Conservation (phyloP, 2,797 vertebrate species). For the Sebastes baramenuke region DNA sequence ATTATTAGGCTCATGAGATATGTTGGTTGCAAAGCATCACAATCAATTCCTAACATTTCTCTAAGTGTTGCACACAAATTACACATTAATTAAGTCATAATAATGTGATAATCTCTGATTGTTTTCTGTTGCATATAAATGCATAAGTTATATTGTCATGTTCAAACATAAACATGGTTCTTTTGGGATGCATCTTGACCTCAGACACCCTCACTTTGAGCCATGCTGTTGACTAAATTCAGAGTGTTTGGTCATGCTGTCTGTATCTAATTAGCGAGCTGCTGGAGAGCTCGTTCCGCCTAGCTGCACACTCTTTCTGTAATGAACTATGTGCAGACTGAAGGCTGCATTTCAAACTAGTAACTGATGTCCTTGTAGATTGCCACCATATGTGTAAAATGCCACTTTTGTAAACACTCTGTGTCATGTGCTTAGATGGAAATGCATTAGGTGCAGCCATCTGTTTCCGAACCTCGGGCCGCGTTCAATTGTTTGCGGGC, state of each 20-base stretch:
- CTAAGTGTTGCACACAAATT: background rate
- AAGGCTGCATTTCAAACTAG: conserved; percentile 41
- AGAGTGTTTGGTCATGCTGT: conserved; percentile 40
- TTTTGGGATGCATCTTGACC: conserved; percentile 15
- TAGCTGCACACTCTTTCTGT: conserved; percentile 22
- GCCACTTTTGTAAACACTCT: conserved; percentile 41
- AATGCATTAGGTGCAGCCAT: conserved; percentile 45
- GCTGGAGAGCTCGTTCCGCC: conserved; percentile 35
- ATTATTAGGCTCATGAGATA: background rate
- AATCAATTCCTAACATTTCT: background rate
- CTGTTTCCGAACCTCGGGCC: conserved; percentile 49
- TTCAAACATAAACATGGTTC: background rate
- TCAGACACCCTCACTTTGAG: conserved; percentile 18
- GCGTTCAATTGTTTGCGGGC: conserved; percentile 21
- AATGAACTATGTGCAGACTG: conserved; percentile 43
- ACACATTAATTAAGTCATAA: background rate
- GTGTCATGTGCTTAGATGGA: conserved; percentile 28
- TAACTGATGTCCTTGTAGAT: conserved; percentile 52
- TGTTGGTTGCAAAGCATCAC: background rate
- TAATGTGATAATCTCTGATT: background rate
- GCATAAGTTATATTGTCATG: background rate
- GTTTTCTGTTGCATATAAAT: background rate
- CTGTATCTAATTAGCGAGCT: conserved; percentile 62
- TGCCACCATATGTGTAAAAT: conserved; percentile 61
- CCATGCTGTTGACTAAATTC: conserved; percentile 19